These are phyloP conservation scores for Cotesia glomerata DNA, from an alignment of 1,140 invertebrate genomes.

Conservation along the genomic window DNA sequence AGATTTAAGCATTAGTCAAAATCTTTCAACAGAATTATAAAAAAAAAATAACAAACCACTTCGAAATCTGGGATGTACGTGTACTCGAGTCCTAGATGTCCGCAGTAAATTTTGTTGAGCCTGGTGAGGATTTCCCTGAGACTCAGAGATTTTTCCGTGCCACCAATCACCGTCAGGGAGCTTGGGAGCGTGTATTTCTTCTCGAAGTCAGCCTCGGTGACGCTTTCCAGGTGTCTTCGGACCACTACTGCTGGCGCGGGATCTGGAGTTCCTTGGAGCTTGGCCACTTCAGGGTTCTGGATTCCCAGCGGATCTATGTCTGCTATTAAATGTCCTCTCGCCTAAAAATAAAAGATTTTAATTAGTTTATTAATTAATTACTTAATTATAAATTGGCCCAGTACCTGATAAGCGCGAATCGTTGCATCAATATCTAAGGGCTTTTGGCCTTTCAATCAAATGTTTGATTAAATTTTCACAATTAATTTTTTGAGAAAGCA, in stretches of 20 bases:
- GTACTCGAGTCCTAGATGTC: constrained; percentile 82
- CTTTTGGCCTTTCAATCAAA: not conserved
- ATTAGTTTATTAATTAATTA: constrained; percentile 1
- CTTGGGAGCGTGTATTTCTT: constrained; percentile 70
- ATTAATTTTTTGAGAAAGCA: no score
- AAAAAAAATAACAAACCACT: constrained; percentile 18
- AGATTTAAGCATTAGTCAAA: not conserved
- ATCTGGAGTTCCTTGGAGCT: constrained; percentile 48
- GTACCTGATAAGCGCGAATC: constrained; percentile 50
- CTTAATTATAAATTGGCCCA: not conserved
- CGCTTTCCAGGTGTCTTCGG: constrained; percentile 53
- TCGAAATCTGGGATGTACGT: constrained; percentile 84
- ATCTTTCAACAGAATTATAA: not conserved
- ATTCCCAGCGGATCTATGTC: constrained; percentile 77
- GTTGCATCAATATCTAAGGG: constrained; percentile 43
- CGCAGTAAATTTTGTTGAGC: constrained; percentile 75
- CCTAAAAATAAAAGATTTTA: constrained; percentile 56
- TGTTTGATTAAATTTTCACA: no score
- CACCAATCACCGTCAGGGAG: constrained; percentile 75
- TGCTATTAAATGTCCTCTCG: constrained; percentile 81
- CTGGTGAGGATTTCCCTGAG: constrained; percentile 78
- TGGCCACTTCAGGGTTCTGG: constrained; percentile 52
- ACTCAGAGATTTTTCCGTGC: constrained; percentile 64
- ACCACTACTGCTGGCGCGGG: constrained; percentile 48
- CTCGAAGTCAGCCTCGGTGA: constrained; percentile 72